These are phyloP conservation scores for Folsomia candida DNA, from an alignment of 2,888 invertebrate species.

Conservation along the genomic window DNA sequence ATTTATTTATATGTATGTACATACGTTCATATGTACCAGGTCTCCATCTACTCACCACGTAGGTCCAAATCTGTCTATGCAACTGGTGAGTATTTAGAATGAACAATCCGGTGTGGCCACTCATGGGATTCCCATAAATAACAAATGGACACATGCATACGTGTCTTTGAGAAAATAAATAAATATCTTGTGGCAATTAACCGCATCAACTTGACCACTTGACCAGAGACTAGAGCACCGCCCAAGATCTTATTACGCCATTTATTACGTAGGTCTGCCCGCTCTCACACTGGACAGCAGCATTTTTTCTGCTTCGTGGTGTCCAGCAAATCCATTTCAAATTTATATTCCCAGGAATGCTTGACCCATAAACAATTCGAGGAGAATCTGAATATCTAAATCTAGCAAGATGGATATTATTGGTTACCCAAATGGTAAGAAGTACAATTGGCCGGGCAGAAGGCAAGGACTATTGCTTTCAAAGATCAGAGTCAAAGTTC, in stretches of 20 bases:
- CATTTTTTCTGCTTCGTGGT: too few relatives aligned
- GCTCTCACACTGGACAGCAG: too few relatives aligned
- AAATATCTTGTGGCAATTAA: background rate
- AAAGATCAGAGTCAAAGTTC: background rate
- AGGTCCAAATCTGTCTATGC: too few relatives aligned
- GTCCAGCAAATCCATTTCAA: background rate
- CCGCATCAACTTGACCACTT: background rate
- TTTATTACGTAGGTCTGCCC: too few relatives aligned
- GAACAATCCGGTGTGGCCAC: background rate
- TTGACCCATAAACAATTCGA: background rate
- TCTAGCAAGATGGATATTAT: background rate
- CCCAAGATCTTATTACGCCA: background rate
- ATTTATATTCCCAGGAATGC: background rate
- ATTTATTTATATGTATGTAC: too few relatives aligned
- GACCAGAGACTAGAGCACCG: background rate
- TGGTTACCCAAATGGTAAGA: too few relatives aligned
- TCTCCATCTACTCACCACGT: too few relatives aligned
- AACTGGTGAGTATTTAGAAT: too few relatives aligned
- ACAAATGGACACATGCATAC: background rate
- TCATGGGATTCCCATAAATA: slow-evolving; percentile 2
- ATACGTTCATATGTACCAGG: too few relatives aligned
- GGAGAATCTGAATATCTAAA: background rate
- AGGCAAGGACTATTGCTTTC: background rate
- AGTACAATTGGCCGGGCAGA: background rate
- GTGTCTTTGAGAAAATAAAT: background rate